Evolutionary conservation across 2,113 vertebrate species (phyloP), one percentile per base, ranked within the genome.

Genomic region (Lagopus muta): DNA sequence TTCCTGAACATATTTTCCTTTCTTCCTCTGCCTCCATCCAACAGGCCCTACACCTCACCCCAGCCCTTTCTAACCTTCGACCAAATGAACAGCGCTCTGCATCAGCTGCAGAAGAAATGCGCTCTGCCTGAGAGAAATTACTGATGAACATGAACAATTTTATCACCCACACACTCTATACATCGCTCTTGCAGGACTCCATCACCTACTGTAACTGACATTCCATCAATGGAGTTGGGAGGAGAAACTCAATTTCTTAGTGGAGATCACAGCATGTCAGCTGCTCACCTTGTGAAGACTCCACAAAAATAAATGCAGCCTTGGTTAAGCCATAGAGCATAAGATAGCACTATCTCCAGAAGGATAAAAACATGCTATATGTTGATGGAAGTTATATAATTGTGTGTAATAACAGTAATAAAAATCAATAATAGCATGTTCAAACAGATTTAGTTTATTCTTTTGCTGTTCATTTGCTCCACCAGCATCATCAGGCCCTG

Each of bases 401-500:
- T 72, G 69, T 61, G 57, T 81, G 57, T n/a, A 96, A 92, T 94
- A 96, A 94, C 91, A 92, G 90, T 83, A 92, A 92, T 78, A 91
- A 93, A 92, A 93, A 86, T 76, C 88, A 96, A 88, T 92, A 94
- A 89, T 80, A 73, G 85, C 70, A 86, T 24, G 47, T 83, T 92
- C 82, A 90, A 74, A 86, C 48, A 91, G 89, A 86, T 83, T 64
- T 57, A 55, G 73, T 73, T 88, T 90, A n/a, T 48, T 62, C 84
- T 85, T 88, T 43, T 90, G 69, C 42, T 75, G 65, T 81, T 91
- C 82, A 82, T 89, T 94, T 95, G 69, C 88, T 90, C 32, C 70
- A 86, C 79, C 70, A 70, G 36, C 43, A n/a, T 62, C 52, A 0
- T 42, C 50, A 86, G 88, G 76, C 34, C 57, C 69, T 6, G 4